Conservation (phyloP, 2,797 vertebrate genomes). For the Centroberyx gerrardi region DNA sequence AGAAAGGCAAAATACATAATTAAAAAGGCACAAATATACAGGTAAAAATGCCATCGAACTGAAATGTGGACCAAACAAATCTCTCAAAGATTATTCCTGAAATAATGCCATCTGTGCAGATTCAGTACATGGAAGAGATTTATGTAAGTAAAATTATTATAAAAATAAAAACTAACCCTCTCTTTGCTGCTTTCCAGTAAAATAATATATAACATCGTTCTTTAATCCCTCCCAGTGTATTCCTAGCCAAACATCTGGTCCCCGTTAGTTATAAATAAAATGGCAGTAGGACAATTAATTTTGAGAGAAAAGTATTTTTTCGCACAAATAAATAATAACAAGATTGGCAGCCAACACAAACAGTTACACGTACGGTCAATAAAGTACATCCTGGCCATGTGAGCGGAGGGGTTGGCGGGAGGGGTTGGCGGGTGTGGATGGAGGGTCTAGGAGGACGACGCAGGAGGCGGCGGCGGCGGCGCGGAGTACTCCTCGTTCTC, state of each 20-base stretch:
- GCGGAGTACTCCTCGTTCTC: constrained; percentile 95
- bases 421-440: constrained; percentile 51
- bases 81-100: constrained; percentile 51
- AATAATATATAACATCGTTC: constrained; percentile 21
- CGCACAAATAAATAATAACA: constrained; percentile 76
- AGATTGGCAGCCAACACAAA: constrained; percentile 89
- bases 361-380: constrained; percentile 88
- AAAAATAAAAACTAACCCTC: constrained; percentile 42
- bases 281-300: constrained; percentile 51
- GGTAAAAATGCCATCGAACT: constrained; percentile 81
- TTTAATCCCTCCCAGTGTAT: constrained; percentile 54
- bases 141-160: constrained; percentile 26
- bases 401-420: constrained; percentile 83
- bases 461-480: constrained; percentile 78
- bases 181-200: constrained; percentile 18
- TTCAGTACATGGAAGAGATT: constrained; percentile 57
- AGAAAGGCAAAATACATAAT: constrained; percentile 87
- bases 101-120: constrained; percentile 53
- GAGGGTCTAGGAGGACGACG: constrained; percentile 63
- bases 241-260: constrained; percentile 38
- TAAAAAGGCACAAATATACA: constrained; percentile 94
- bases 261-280: constrained; percentile 60
- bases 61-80: constrained; percentile 73
- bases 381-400: constrained; percentile 88
- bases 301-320: constrained; percentile 37